Base-by-base conservation (phyloP, 2,888 invertebrate genomes). In the Brenthis ino region DNA sequence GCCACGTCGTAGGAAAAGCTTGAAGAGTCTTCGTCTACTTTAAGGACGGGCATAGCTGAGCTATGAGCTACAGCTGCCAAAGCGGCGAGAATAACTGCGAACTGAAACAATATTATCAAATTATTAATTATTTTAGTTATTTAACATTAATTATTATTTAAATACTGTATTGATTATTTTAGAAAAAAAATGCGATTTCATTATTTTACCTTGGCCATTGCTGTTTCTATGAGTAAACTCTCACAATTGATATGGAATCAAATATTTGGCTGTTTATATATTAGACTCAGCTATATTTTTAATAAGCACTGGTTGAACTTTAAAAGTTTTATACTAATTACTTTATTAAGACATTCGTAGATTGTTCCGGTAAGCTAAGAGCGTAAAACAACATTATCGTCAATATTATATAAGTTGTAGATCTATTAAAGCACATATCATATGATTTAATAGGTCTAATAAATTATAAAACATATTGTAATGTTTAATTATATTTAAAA, bases 1-100 rank as follows among this genome's bases (percentile, higher is more conserved):
- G 94, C 91, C 33, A 94, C 93, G 71, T 92, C 89, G 80, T 94
- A 94, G 1, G 91, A 80, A 85, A 92, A 94, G 82, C 91, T 91
- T 70, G 85, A 79, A 76, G 83, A 83, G 79, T 89, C 87, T 67
- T 78, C 74, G 84, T 85, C 86, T 61, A 73, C 70, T 24, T 65
- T 68, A 48, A 74, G 93, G 74, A 93, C 87, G 75, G 93, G 93
- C 80, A 92, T 89, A 76, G 93, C 94, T 70, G 89, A 91, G 81
- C 86, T 79, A 72, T 88, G 91, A 75, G 86, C 87, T 75, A 81
- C 82, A 76, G 87, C 88, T 76, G 85, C 86, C 73, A 89, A 77
- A 81, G 94, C 82, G 82, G 94, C 80, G 80, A 92, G 82, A 78
- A 91, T 85, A 83, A 88, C 85, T 77, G 83, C 78, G 79, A 89